A percentile compares a stretch with the other conserved stretches of the same genome.
Conservation (phyloP, 35 echinoderm and acorn worm genomes). For the Heliocidaris tuberculata region DNA sequence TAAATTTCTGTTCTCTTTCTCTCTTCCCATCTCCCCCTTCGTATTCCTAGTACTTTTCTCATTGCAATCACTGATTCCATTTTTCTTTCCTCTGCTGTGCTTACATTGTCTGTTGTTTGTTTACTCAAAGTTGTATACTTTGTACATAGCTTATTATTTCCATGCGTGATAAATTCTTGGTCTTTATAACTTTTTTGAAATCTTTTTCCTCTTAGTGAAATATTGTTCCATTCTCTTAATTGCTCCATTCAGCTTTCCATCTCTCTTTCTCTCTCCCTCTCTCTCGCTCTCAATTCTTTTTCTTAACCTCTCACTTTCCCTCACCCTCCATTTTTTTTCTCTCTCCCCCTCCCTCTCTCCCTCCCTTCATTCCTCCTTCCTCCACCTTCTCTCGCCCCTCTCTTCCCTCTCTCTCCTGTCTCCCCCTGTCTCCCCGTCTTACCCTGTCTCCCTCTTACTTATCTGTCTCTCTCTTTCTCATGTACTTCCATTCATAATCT, state of each 20-base stretch:
- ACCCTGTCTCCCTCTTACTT: background rate
- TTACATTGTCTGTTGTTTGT: no score
- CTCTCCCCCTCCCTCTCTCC: background rate
- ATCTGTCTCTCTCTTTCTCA: background rate
- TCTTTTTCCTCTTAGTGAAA: no score
- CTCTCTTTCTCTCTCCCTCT: background rate
- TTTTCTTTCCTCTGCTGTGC: background rate
- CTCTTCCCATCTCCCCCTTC: background rate
- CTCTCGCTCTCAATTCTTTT: background rate
- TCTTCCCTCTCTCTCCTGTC: background rate
- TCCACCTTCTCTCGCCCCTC: background rate
- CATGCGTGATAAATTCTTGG: no score
- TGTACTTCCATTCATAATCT: background rate
- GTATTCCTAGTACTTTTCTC: background rate
- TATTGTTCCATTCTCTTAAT: no score
- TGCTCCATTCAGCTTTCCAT: background rate
- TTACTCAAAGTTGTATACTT: no score
- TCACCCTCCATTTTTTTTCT: background rate
- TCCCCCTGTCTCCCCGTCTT: background rate
- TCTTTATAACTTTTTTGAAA: no score
- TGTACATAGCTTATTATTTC: no score
- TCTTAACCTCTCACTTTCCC: background rate
- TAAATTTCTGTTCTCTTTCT: background rate
- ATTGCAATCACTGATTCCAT: background rate
- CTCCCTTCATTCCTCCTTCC: background rate